Conservation (phyloP, 2,113 vertebrate genomes). For the Callaeas wilsoni region DNA sequence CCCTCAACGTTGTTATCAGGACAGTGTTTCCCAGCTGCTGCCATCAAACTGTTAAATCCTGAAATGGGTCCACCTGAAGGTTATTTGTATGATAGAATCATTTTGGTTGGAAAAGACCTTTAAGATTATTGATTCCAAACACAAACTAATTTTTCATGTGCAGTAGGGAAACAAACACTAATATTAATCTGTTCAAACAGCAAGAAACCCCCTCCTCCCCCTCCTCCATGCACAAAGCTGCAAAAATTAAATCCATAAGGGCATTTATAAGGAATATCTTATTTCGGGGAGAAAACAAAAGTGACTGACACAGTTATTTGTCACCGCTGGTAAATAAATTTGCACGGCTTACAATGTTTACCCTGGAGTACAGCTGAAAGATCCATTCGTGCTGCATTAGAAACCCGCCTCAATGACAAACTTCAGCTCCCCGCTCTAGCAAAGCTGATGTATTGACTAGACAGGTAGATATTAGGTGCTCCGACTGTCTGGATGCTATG, state of each 20-base stretch:
- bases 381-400: conserved; percentile 50
- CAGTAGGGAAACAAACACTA: not conserved
- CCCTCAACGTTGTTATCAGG: not conserved
- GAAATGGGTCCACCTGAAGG: not conserved
- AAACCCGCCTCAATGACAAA: conserved; percentile 63
- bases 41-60: not conserved
- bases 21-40: not conserved
- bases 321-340: conserved; percentile 60
- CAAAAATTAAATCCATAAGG: conserved; percentile 45
- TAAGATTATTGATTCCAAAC: not conserved
- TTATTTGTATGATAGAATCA: not conserved
- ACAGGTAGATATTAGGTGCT: conserved; percentile 71
- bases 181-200: not conserved
- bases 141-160: not conserved
- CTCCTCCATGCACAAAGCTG: not conserved
- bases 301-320: conserved; percentile 60
- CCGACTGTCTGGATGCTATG: conserved; percentile 73
- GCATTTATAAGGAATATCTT: conserved; percentile 17
- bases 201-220: not conserved
- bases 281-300: conserved; percentile 38
- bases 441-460: conserved; percentile 75
- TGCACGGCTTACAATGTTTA: conserved; percentile 44
- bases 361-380: conserved; percentile 34
- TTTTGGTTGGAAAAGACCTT: not conserved
- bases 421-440: conserved; percentile 28